Evolutionary conservation across 2,888 invertebrate genomes (phyloP), one percentile per base, ranked within the genome.

Genomic region (Sinotaia quadrata): DNA sequence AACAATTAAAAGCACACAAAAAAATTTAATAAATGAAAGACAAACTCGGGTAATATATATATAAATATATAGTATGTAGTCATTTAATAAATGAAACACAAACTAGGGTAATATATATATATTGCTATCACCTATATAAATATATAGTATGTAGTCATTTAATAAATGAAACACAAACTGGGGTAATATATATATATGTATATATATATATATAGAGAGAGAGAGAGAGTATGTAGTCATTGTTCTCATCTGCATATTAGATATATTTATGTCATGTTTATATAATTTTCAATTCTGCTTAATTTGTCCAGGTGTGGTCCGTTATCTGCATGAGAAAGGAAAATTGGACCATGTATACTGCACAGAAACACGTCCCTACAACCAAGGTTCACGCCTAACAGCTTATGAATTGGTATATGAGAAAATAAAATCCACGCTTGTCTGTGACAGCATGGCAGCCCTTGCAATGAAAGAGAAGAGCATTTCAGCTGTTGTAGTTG

Each of bases 361-460:
- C 87, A 97, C 98, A 3, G 99, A 99, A 90, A 99, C 99, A 0
- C 91, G 99, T 75, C 99, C 99, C 0, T 99, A 98, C 89, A 97
- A 97, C 88, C 99, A 99, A 89, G 88, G 88, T 10, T 83, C 97
- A 0, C 91, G 99, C 72, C 90, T 99, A 52, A 99, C 98, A 0
- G 97, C 98, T 0, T 98, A 94, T 82, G 99, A 99, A 90, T 89
- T 98, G 78, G 94, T 96, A 2, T 93, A 95, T 80, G 88, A 89
- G 47, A 82, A 86, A 49, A 94, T 98, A 79, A 97, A 97, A 4
- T 92, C 95, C 33, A 97, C 96, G 0, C 90, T 99, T 63, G 93
- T 99, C 73, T 95, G 97, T 83, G 99, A 99, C 88, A 95, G 94
- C 86, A 97, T 97, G 94, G 98, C 95, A 2, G 95, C 96, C 4